Base-by-base conservation (phyloP, 2,888 invertebrate genomes). In the Melolontha melolontha region DNA sequence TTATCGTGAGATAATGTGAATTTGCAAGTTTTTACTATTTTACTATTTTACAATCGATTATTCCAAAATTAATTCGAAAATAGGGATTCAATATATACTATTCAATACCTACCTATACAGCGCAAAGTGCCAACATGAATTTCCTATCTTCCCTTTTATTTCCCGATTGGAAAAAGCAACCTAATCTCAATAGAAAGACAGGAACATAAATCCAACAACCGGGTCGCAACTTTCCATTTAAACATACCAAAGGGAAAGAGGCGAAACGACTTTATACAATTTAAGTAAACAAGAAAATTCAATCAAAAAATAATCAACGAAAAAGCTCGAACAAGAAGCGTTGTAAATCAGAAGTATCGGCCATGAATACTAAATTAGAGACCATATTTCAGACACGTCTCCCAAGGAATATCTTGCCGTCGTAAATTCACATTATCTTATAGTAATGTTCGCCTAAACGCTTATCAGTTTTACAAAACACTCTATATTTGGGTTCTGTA, bases 291-390 rank as follows among this genome's bases (percentile, higher is more conserved):
- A 67, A 51, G 65, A 59, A 70, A 72, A 72, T 71, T 71, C 69
- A 72, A 75, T 76, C 75, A 74, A 76, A 76, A 75, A 73, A 74
- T 75, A 75, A 76, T 76, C 75, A 74, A 67, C 49, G 68, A 67
- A 74, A 74, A 68, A 71, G 71, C 70, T 64, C 54, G 51, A 69
- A 66, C 64, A 72, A 70, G 68, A 70, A 71, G 70, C 55, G 72
- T 70, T 70, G 71, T 74, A 76, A 77, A 75, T 76, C 75, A 73
- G 74, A 72, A 68, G 72, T 74, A 76, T 75, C 75, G 72, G 73
- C 70, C 77, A 75, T 77, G 77, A 77, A 78, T 76, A 76, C 75
- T 75, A 76, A 78, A 78, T 78, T 77, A 78, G 76, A 73, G 69
- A 68, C 64, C 72, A 72, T 75, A 75, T 75, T 75, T 77, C 73